Evolutionary conservation across 2,113 vertebrate genomes (phyloP).

Genomic region (Puma concolor): DNA sequence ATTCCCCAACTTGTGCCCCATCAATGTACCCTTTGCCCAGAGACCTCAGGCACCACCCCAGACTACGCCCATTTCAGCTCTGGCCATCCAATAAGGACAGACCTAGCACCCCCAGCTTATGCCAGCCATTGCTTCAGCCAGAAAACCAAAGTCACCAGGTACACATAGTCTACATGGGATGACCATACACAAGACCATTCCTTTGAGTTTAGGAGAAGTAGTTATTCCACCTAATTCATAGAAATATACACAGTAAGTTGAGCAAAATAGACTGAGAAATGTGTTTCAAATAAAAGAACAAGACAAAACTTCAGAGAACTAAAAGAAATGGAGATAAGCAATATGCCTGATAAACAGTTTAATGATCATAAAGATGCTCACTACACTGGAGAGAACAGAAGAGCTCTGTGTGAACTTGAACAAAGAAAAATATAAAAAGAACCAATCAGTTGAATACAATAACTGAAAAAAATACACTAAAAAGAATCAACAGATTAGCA

Average conservation of each 20-base stretch:
- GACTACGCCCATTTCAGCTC: neutral
- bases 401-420: neutral
- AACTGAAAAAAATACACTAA: neutral
- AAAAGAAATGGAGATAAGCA: neutral
- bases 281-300: neutral
- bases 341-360: neutral
- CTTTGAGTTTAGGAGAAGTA: neutral
- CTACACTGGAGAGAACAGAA: neutral
- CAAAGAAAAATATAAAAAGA: neutral
- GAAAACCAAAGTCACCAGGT: neutral
- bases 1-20: neutral
- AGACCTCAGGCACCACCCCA: neutral
- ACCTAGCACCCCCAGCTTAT: neutral
- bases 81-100: neutral
- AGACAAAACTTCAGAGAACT: neutral
- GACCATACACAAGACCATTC: neutral
- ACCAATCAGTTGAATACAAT: neutral
- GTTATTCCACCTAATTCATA: neutral
- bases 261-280: neutral
- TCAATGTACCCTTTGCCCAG: neutral
- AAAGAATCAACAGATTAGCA: neutral
- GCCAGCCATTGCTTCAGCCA: neutral
- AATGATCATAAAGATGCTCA: neutral
- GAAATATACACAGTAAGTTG: neutral
- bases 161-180: neutral